Evolutionary conservation across 2,797 vertebrate species (phyloP).

Genomic region (Gymnoscopelus braueri): DNA sequence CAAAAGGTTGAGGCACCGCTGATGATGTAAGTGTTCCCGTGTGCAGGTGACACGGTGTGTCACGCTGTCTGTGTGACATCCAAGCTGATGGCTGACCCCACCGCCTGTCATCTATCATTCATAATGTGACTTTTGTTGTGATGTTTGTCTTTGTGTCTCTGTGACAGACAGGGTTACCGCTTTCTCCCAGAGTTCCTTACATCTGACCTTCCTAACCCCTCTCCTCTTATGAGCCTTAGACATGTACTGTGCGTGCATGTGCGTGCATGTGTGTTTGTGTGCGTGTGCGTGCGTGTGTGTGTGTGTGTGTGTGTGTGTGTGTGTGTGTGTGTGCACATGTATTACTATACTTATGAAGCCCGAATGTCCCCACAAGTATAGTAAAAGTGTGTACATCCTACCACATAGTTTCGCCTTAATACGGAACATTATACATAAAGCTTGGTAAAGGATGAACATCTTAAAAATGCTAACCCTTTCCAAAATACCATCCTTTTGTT

Average conservation of each 20-base stretch:
- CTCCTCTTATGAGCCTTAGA: constrained; percentile 42
- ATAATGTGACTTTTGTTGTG: constrained; percentile 65
- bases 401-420: too few species aligned
- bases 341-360: not conserved
- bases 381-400: too few species aligned
- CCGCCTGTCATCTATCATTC: constrained; percentile 69
- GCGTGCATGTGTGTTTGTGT: not conserved
- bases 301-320: not conserved
- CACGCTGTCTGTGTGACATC: constrained; percentile 41
- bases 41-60: constrained; percentile 21
- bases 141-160: constrained; percentile 51
- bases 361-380: not conserved
- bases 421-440: too few species aligned
- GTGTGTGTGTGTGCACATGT: not conserved
- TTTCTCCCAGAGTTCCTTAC: constrained; percentile 64
- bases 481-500: too few species aligned
- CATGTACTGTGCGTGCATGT: not conserved
- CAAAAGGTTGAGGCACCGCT: too few species aligned
- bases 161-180: constrained; percentile 51
- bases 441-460: too few species aligned
- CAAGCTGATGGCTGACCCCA: constrained; percentile 57
- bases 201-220: constrained; percentile 61
- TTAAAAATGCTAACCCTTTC: too few species aligned
- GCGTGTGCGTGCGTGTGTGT: not conserved
- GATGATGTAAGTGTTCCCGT: constrained; percentile 15